Percentiles rank a stretch among this genome's conserved stretches.
phyloP scores from a whole-genome alignment of 2,888 invertebrate species.

The Folsomia manolachei region DNA sequence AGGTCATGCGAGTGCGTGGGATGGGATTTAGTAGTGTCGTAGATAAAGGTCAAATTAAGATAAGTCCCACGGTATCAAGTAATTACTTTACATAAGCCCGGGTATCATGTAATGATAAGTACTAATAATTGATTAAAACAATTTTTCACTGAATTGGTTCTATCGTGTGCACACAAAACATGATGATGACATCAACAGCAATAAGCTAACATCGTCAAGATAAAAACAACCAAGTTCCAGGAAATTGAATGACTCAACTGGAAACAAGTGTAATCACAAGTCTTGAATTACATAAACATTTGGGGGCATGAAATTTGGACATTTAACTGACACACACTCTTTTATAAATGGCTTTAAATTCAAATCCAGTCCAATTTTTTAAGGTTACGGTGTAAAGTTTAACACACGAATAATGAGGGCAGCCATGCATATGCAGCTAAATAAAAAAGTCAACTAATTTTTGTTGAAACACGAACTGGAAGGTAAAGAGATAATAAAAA shows the following conservation, averaged over 20 bases:
- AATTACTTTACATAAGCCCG: too few species aligned
- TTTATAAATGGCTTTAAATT: too few species aligned
- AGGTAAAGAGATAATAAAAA: background rate
- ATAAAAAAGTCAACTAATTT: constrained; percentile 3
- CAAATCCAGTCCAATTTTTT: too few species aligned
- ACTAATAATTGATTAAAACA: too few species aligned
- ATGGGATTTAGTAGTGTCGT: background rate
- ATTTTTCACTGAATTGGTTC: too few species aligned
- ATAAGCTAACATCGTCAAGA: too few species aligned
- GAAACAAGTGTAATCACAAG: too few species aligned
- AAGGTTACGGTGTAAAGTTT: too few species aligned
- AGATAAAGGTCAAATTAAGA: background rate
- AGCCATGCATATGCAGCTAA: too few species aligned
- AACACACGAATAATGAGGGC: too few species aligned
- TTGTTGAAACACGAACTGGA: constrained; percentile 9
- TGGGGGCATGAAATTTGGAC: background rate
- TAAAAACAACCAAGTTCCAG: background rate
- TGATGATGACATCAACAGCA: background rate
- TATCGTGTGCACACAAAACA: background rate
- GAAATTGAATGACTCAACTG: background rate
- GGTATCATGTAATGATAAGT: too few species aligned
- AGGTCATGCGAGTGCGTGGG: constrained; percentile 59
- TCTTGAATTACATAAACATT: background rate
- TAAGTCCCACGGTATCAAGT: too few species aligned
- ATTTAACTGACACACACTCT: background rate